Percentiles rank a stretch among this genome's conserved stretches.
Evolutionary conservation across 2,797 vertebrate species (phyloP).

Genomic region (Caiman crocodilus): DNA sequence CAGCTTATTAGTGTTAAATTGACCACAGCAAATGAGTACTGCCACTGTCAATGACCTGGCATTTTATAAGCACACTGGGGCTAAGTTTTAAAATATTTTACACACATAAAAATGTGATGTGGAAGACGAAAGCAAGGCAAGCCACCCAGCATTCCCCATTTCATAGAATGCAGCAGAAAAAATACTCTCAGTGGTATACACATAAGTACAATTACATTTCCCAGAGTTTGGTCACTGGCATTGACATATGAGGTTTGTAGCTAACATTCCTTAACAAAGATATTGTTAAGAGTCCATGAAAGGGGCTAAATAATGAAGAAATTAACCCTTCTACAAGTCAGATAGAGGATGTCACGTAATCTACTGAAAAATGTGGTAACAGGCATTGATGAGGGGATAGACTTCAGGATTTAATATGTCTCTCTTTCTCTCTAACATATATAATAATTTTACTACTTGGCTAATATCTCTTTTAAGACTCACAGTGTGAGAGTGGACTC

Average conservation of each 20-base stretch:
- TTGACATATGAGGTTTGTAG: neutral
- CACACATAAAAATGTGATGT: conserved; percentile 29
- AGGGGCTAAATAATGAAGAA: neutral
- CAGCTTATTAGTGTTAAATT: conserved; percentile 85
- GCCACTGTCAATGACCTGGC: conserved; percentile 77
- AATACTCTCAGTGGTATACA: neutral
- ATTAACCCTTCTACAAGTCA: neutral
- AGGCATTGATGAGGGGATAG: fast-evolving
- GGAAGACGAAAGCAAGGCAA: conserved; percentile 45
- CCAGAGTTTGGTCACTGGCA: conserved; percentile 6
- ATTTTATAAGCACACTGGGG: conserved; percentile 79
- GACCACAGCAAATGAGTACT: conserved; percentile 81
- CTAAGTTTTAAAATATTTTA: conserved; percentile 68
- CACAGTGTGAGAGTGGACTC: neutral
- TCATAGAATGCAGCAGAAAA: neutral
- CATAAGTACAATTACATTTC: neutral
- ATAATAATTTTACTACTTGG: neutral
- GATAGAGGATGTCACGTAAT: neutral
- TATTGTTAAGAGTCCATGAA: neutral
- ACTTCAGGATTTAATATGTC: neutral
- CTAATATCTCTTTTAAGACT: neutral
- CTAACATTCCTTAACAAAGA: neutral
- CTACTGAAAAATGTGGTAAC: neutral
- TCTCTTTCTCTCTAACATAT: neutral
- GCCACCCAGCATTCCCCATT: neutral